Percentiles rank a stretch among this genome's conserved stretches.
phyloP scores from a whole-genome alignment of 2,113 vertebrate species.

The Hemibates koningsi region DNA sequence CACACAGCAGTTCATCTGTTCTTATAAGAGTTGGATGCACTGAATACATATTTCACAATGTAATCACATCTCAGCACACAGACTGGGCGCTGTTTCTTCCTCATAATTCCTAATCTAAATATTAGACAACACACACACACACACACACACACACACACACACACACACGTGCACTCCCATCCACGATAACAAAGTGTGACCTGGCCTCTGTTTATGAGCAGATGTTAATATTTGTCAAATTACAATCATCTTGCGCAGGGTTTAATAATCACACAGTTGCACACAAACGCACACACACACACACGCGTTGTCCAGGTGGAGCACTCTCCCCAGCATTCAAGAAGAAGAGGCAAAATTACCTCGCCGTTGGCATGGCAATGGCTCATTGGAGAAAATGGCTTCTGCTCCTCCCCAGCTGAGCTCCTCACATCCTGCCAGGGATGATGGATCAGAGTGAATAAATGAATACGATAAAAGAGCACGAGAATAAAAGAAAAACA shows the following conservation, averaged over 20 bases:
- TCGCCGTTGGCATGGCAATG: constrained; percentile 48
- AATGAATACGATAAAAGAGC: constrained; percentile 32
- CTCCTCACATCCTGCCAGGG: constrained; percentile 21
- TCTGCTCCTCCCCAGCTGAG: constrained; percentile 47
- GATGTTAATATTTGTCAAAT: constrained; percentile 60
- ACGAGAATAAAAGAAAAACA: background rate
- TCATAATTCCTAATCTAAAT: constrained; percentile 45
- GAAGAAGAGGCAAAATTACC: constrained; percentile 17
- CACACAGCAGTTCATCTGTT: constrained; percentile 17
- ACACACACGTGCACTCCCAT: background rate
- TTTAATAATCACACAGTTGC: constrained; percentile 21
- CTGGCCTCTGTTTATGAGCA: constrained; percentile 51
- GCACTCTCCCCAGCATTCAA: background rate
- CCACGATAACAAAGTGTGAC: constrained; percentile 35
- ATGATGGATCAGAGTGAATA: constrained; percentile 40
- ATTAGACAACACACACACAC: background rate
- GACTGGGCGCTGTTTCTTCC: background rate
- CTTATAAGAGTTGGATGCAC: constrained; percentile 12
- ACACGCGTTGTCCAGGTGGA: constrained; percentile 17
- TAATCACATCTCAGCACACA: constrained; percentile 37
- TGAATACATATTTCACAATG: constrained; percentile 36
- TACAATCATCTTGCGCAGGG: constrained; percentile 21
- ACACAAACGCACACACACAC: background rate
- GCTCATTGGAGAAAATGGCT: constrained; percentile 45
- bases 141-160: background rate